Percentiles rank a stretch among this genome's conserved stretches.
Evolutionary conservation across 2,888 invertebrate species (phyloP).

Genomic region (Salticus scenicus): DNA sequence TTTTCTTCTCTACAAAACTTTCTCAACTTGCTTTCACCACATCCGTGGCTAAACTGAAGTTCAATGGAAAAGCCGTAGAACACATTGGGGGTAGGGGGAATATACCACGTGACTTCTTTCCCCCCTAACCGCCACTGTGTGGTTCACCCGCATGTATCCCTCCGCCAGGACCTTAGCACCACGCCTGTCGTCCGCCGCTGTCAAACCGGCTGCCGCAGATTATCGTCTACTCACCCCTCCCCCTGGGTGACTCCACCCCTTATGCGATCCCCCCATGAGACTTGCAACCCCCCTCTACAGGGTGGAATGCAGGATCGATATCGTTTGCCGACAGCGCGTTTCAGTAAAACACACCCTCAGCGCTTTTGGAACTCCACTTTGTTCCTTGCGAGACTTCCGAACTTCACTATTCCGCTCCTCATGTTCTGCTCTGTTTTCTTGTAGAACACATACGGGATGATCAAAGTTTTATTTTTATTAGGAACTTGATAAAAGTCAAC

Average conservation of each 20-base stretch:
- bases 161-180: conserved; percentile 67
- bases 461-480: too few species aligned
- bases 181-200: conserved; percentile 68
- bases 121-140: conserved; percentile 67
- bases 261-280: neutral
- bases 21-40: conserved; percentile 12
- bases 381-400: neutral
- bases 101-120: conserved; percentile 63
- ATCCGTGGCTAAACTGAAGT: conserved; percentile 3
- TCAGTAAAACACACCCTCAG: conserved; percentile 12
- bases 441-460: neutral
- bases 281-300: neutral
- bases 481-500: too few species aligned
- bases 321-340: conserved; percentile 49
- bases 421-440: neutral
- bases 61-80: neutral
- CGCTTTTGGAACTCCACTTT: conserved; percentile 1
- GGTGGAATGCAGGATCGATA: conserved; percentile 46
- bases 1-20: conserved; percentile 4
- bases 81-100: conserved; percentile 16
- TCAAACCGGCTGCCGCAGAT: conserved; percentile 70
- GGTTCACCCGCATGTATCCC: conserved; percentile 69
- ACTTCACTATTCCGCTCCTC: neutral
- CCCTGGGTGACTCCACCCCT: conserved; percentile 26
- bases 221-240: conserved; percentile 57